These are phyloP conservation scores for Drosophila gunungcola DNA, from an alignment of 1,140 invertebrate species.

Conservation along the genomic window DNA sequence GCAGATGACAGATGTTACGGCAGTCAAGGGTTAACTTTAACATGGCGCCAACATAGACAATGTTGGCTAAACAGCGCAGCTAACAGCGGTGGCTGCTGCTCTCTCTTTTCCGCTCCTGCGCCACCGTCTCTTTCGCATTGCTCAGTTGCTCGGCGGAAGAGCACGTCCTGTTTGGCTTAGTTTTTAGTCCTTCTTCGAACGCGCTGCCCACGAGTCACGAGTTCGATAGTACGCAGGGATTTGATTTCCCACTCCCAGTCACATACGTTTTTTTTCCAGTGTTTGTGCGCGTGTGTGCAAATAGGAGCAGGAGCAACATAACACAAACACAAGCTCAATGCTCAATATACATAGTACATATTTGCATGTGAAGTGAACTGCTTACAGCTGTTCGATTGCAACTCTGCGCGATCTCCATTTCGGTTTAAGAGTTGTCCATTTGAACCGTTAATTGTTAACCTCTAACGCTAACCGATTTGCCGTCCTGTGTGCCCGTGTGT, in stretches of 20 bases:
- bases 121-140: conserved; percentile 3
- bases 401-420: conserved; percentile 24
- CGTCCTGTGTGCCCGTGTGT: conserved; percentile 8
- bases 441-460: conserved; percentile 21
- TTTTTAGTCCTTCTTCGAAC: conserved; percentile 56
- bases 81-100: not conserved
- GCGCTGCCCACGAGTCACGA: conserved; percentile 59
- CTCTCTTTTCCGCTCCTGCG: not conserved
- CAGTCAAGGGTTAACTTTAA: conserved; percentile 28
- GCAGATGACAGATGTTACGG: too few relatives aligned
- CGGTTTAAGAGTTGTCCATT: conserved; percentile 8
- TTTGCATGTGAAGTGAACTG: conserved; percentile 21
- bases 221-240: conserved; percentile 59
- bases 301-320: conserved; percentile 36
- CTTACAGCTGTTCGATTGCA: conserved; percentile 31
- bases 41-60: not conserved
- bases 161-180: conserved; percentile 29
- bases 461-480: conserved; percentile 23
- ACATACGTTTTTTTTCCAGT: conserved; percentile 65
- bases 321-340: conserved; percentile 40
- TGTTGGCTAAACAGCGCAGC: conserved; percentile 8
- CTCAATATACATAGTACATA: conserved; percentile 13
- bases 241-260: conserved; percentile 21
- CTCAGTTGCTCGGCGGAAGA: conserved; percentile 31
- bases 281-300: conserved; percentile 56